Conservation (phyloP, 2,113 vertebrate species). For the Mungos mungo region DNA sequence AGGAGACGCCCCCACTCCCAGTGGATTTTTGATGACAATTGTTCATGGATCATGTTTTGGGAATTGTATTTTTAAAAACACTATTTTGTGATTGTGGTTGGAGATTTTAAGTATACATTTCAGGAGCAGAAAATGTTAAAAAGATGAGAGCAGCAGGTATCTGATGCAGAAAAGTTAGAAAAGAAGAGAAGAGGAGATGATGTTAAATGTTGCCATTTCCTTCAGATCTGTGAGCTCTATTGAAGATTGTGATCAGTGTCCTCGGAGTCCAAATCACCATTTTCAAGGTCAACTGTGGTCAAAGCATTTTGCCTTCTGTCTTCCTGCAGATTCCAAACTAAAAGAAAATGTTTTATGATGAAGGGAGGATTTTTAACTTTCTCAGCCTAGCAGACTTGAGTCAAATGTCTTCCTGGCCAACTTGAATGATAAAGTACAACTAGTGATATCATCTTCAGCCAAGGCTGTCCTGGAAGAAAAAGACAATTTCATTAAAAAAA, state of each 20-base stretch:
- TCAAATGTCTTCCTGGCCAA: conserved; percentile 4
- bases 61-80: neutral
- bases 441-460: neutral
- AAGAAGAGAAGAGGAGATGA: neutral
- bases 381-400: neutral
- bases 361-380: conserved; percentile 59
- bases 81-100: neutral
- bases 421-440: neutral
- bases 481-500: neutral
- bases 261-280: neutral
- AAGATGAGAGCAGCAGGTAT: neutral
- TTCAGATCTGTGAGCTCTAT: neutral
- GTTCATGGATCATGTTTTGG: neutral
- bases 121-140: neutral
- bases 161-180: neutral
- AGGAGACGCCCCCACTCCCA: too few relatives aligned
- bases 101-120: neutral
- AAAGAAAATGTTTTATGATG: neutral
- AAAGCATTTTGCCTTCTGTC: neutral
- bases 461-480: neutral
- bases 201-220: fast-evolving
- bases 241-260: neutral
- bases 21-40: neutral
- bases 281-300: neutral
- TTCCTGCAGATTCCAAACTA: neutral